Evolutionary conservation across 2,888 invertebrate genomes (phyloP), one percentile per base, ranked within the genome.

Genomic region (Coleophora flavipennella): DNA sequence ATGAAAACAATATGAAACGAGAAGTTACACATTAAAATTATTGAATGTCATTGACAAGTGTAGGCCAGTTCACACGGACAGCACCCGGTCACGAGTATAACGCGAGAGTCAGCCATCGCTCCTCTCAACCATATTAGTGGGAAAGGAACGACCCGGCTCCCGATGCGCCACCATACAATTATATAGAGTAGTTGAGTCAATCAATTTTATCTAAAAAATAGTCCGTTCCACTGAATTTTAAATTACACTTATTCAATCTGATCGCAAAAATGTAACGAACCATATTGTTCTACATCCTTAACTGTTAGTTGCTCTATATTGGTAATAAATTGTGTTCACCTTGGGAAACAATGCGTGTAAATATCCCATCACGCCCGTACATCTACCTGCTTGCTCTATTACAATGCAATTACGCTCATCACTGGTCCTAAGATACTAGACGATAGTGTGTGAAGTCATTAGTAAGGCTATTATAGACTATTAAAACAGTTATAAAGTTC

Each of bases 231-330:
- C n/a, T n/a, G n/a, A n/a, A n/a, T n/a, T 20, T 20, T 20, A 20
- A 20, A 20, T 20, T 4, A 6, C 20, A 20, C 3, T 20, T 4
- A 20, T 20, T 20, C 3, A 26, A 35, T 32, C 31, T 33, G 27
- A 42, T 36, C n/a, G 27, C n/a, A 28, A 38, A 31, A 36, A 43
- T 38, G 38, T 40, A 40, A 38, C 36, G 37, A 40, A 33, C 36
- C 36, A 36, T 40, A 39, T 44, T 39, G 41, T 41, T 35, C 11
- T 26, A 32, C 29, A 38, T 26, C 42, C 42, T 40, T 40, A 40
- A 26, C 12, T 20, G 35, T 14, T 42, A 40, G 38, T 42, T 34
- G 40, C 32, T 28, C 39, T 35, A 40, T 42, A 38, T 40, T 38
- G 29, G 20, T 34, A 39, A 42, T 42, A 36, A 34, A 36, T 36